Evolutionary conservation across 92 coral and sea anemone genomes (phyloP), one percentile per base, ranked within the genome.

Genomic region (Zoanthus solanderi): DNA sequence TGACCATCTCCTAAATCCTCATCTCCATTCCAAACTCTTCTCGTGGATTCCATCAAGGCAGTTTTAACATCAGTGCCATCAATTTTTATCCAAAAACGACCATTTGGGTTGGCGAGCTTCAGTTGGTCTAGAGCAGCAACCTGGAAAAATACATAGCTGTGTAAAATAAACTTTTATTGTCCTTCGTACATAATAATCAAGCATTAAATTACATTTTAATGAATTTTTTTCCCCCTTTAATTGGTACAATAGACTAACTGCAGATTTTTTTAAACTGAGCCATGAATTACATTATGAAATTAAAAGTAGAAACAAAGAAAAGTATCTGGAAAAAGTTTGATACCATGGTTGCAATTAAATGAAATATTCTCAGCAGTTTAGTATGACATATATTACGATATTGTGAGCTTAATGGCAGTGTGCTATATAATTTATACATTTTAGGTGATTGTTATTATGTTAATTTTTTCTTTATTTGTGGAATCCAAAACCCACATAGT

Each of bases 1-100:
- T 16, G 46, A 37, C 88, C 88, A 85, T 85, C 82, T 57, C 88
- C 88, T 30, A 85, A 72, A 18, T 85, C 88, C 46, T 28, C 80
- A 73, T 85, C 88, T 46, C 78, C 87, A 83, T 83, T 69, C 87
- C 87, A 83, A 57, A 32, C 78, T 44, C 78, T 75, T 23, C 14
- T 67, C 4, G 53, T 75, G 17, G 87, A 83, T 29, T 83, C 73
- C 78, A 44, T 57, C 53, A 83, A 67, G 0, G 87, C 87, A 7
- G 61, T 31, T 18, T 85, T 86, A 23, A 86, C 58, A n/a, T 86
- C 89, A 11, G 83, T 58, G 7, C 89, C 74, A 75, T 86, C 89
- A 6, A 57, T 83, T 86, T 86, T 86, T 3, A 86, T 76, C 89
- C 89, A 86, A 58, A 18, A 86, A 6, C 84, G 7, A 1, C 84